Base-by-base conservation (phyloP, 2,888 invertebrate genomes). In the Galeruca laticollis region DNA sequence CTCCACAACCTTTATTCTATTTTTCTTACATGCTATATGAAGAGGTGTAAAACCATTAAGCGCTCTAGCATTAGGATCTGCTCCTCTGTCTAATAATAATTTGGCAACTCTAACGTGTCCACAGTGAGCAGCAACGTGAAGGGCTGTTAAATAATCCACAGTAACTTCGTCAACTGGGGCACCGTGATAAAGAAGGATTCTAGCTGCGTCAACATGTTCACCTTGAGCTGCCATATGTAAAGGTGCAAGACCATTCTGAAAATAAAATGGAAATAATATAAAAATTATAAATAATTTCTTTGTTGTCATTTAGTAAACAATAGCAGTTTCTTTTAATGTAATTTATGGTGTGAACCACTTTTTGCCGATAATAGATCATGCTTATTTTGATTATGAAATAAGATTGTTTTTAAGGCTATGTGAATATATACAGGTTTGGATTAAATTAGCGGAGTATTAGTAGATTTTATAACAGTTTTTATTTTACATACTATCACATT, bases 141-240 rank as follows among this genome's bases (percentile, higher is more conserved):
- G 89, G 1, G 98, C 97, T 0, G 98, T 99, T 81, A 99, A 88
- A 85, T 98, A 99, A 87, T 99, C 99, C 51, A 98, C 97, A 0
- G 98, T 99, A 73, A 99, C 97, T 87, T 99, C 99, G 87, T 99
- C 98, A 60, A 99, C 98, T n/a, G 97, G 96, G 1, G 98, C 98
- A 75, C 97, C 95, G 85, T 98, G 95, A 77, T 95, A 91, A 11
- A 99, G 89, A 8, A 99, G 89, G 61, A 97, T 94, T 64, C 96
- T 90, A 5, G 98, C 98, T 70, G 97, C 96, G 86, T 98, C 97
- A 76, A 98, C 97, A 85, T 99, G 98, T 86, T 99, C 98, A 73
- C 99, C 99, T 87, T 99, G 98, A 62, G 97, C 96, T 71, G 98
- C 96, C 98, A 99, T 99, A 87, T 99, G 99, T 77, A 99, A 89